Evolutionary conservation across 2,888 invertebrate genomes (phyloP), one percentile per base, ranked within the genome.

Genomic region (Aporophyla lueneburgensis): DNA sequence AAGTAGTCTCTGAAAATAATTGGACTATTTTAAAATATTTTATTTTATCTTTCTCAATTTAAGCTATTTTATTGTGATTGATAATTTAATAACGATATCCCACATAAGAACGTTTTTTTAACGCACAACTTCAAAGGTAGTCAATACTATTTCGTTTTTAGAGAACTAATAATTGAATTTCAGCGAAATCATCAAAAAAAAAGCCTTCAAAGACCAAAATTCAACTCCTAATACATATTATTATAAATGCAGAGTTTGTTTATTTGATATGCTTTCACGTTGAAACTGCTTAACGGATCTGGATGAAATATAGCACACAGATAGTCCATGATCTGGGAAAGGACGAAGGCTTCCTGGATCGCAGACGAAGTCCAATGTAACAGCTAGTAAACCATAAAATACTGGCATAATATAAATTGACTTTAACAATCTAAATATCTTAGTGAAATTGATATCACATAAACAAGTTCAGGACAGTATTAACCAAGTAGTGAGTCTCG

Each of bases 401-500:
- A 0, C 19, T 19, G 19, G 19, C 51, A 2, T 51, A 51, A 19
- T 51, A 51, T 49, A 51, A 51, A 0, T 21, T 24, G 14, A 56
- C 24, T 56, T 19, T 40, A 7, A 62, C 7, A n/a, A 40, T n/a
- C n/a, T 4, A 5, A 16, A 62, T 62, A 43, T 9, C 63, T 16
- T 12, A 12, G 10, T 19, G 1, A 21, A 71, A 24, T 21, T 53
- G 53, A 27, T 51, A 16, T 21, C 24, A 49, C 66, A 40, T 46
- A 54, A 21, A 74, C 40, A 61, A 33, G 33, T 76, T 67, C 33
- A 58, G n/a, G n/a, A 27, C 14, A 24, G 40, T 69, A n/a, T 40
- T 69, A 63, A 77, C 54, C 16, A 61, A 61, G 49, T 51, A 21
- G 40, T 16, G 4, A 14, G 19, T 61, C 66, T 67, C 79, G 4